Conservation (phyloP, 2,888 invertebrate genomes). For the Lycocerus yunnanus region DNA sequence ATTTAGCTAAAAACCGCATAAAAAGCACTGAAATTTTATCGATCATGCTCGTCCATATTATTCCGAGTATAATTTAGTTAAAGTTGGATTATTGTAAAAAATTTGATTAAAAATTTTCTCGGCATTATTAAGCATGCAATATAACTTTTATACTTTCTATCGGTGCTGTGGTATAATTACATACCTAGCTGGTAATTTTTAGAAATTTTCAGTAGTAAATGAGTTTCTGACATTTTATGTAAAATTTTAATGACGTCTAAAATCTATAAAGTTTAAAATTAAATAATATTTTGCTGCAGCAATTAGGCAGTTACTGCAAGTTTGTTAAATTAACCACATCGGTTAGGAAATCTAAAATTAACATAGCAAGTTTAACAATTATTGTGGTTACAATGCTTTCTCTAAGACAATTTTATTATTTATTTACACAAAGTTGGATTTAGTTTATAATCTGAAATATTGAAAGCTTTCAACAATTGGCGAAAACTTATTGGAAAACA, state of each 20-base stretch:
- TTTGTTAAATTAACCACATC: neutral
- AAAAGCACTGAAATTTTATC: neutral
- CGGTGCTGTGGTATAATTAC: neutral
- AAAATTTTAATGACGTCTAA: neutral
- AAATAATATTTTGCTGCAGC: neutral
- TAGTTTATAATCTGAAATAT: too few relatives aligned
- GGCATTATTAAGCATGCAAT: neutral
- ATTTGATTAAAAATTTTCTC: neutral
- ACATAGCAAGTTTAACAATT: neutral
- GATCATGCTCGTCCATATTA: too few relatives aligned
- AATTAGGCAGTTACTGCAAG: neutral
- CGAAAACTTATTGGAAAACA: neutral
- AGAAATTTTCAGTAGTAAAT: neutral
- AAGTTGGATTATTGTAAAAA: neutral
- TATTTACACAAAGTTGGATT: too few relatives aligned
- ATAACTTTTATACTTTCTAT: neutral
- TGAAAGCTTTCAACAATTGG: too few relatives aligned
- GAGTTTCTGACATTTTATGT: neutral
- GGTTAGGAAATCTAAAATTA: neutral
- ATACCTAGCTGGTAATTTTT: too few relatives aligned
- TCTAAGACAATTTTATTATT: neutral
- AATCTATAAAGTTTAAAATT: neutral
- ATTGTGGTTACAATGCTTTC: neutral
- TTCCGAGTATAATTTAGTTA: neutral
- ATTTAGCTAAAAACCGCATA: too few relatives aligned